Evolutionary conservation across 2,797 vertebrate species (phyloP).

Genomic region (Chlorospingus flavigularis): DNA sequence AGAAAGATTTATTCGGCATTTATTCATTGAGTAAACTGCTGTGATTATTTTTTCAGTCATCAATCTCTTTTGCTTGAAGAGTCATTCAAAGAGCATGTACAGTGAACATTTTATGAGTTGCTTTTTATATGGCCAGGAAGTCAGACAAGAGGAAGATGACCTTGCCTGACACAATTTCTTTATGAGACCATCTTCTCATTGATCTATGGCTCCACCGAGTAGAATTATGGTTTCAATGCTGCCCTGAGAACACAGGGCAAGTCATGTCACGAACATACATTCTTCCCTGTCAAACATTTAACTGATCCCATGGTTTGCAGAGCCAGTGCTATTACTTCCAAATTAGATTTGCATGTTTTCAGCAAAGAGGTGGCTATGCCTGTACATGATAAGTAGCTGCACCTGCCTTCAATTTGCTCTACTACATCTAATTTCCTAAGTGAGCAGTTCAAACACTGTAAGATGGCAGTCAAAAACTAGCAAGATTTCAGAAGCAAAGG

Average conservation of each 20-base stretch:
- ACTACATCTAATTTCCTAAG: constrained; percentile 36
- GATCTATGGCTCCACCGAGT: constrained; percentile 35
- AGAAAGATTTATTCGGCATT: constrained; percentile 10
- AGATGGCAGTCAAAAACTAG: neutral
- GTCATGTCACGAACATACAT: neutral
- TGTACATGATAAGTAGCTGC: constrained; percentile 7
- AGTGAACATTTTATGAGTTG: constrained; percentile 26
- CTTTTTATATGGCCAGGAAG: constrained; percentile 15
- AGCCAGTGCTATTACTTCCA: constrained; percentile 10
- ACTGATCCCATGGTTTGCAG: constrained; percentile 18
- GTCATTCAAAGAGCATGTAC: neutral
- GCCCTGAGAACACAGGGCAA: constrained; percentile 49
- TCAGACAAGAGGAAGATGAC: constrained; percentile 36
- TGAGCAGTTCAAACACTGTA: neutral
- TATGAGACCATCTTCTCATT: constrained; percentile 53
- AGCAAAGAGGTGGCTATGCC: neutral
- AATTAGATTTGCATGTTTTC: constrained; percentile 60
- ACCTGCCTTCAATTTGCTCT: constrained; percentile 53
- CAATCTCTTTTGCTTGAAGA: neutral
- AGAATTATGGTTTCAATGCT: constrained; percentile 43
- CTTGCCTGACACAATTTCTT: constrained; percentile 59
- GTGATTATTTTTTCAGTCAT: constrained; percentile 26
- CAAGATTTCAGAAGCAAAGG: neutral
- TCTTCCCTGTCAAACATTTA: constrained; percentile 36
- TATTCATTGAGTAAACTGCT: neutral